Evolutionary conservation across 1,140 invertebrate genomes (phyloP), one percentile per base, ranked within the genome.

Genomic region (Calephelis nemesis): DNA sequence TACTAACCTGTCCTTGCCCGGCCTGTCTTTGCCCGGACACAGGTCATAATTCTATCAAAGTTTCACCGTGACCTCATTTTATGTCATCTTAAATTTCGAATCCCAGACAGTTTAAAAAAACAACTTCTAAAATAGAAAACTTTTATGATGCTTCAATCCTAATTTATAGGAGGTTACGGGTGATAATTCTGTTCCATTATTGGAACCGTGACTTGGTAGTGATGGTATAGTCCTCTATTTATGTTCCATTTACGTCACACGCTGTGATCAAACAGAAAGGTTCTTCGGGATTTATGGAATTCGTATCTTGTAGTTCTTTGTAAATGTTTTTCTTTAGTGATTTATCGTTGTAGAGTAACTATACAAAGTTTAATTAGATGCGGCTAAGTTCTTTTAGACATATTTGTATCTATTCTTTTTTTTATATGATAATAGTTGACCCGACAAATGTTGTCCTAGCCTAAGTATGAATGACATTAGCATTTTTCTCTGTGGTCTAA

Each of bases 191-290:
- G 60, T 42, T 47, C 12, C 40, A 10, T 15, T 54, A 54, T 19
- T 30, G 9, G 15, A 54, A 54, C 60, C 42, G 39, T 62, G 6
- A 39, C 39, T 12, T 62, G 6, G 39, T 9, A 62, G 42, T 47
- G 49, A 58, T 45, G 64, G 72, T 70, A 45, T 70, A 62, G 63
- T 67, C 65, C 67, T 74, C 76, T 67, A 73, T 73, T 76, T 76
- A 75, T 67, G 68, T 64, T 42, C 63, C 58, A 78, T 78, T 78
- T 52, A 75, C 52, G 76, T 74, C 75, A 67, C 64, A 63, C 70
- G 65, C 47, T 50, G 65, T 69, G 47, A 77, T 74, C 69, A 69
- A 77, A 72, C 48, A 70, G 68, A 70, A 65, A 65, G 70, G 68
- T 65, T 65, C 39, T 47, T 42, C 63, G 65, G 39, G 67, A 78